These are phyloP conservation scores for Ophion ellenae DNA, from an alignment of 2,888 invertebrate species.

Conservation along the genomic window DNA sequence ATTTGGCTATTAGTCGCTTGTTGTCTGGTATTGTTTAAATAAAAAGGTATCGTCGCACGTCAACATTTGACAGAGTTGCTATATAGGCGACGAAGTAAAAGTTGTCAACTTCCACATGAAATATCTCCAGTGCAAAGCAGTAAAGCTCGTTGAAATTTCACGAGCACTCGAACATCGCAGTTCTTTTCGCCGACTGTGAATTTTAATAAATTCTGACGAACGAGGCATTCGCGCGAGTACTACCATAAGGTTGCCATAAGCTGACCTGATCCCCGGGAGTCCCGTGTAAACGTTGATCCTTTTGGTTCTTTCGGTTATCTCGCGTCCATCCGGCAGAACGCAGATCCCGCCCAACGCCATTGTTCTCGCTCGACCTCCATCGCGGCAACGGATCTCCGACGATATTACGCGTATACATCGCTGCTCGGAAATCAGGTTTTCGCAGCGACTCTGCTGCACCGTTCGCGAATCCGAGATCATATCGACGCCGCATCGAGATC, in stretches of 20 bases:
- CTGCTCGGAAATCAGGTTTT: slow-evolving; percentile 3
- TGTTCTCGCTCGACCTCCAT: slow-evolving; percentile 45
- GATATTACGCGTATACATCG: slow-evolving; percentile 23
- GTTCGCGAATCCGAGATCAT: slow-evolving; percentile 26
- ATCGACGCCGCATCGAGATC: slow-evolving; percentile 20
- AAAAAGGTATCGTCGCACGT: too few species aligned
- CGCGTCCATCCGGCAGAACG: slow-evolving; percentile 39
- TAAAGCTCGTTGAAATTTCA: too few species aligned
- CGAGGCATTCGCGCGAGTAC: too few species aligned
- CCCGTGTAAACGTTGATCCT: slow-evolving; percentile 28
- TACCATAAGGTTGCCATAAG: slow-evolving; percentile 12
- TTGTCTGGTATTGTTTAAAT: too few species aligned
- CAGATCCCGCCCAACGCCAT: slow-evolving; percentile 26
- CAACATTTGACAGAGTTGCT: too few species aligned
- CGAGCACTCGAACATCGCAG: too few species aligned
- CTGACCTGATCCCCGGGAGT: slow-evolving; percentile 46
- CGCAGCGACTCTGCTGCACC: neutral
- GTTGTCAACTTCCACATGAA: too few species aligned
- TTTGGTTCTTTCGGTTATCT: slow-evolving; percentile 21
- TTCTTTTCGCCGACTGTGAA: slow-evolving; percentile 14
- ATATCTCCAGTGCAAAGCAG: too few species aligned
- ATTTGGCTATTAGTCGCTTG: too few species aligned
- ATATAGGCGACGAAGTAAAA: too few species aligned
- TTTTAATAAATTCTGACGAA: neutral
- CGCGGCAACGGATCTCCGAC: slow-evolving; percentile 34